phyloP scores from a whole-genome alignment of 2,113 vertebrate genomes.

The Pachycephala philippinensis region DNA sequence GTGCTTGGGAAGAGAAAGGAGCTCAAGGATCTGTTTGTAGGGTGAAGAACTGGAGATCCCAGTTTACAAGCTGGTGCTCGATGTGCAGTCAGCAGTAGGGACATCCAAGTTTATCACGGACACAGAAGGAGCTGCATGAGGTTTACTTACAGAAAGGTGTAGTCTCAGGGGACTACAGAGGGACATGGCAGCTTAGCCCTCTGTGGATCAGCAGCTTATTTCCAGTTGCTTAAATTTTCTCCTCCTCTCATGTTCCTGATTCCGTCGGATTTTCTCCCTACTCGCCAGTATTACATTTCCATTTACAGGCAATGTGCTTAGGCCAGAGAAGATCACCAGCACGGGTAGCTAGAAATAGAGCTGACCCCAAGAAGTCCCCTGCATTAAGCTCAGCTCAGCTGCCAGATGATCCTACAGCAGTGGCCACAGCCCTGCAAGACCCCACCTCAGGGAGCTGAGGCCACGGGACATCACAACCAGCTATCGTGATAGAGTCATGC shows the following conservation, averaged over 20 bases:
- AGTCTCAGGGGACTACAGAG: background rate
- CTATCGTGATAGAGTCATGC: accelerated
- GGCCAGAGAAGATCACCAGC: background rate
- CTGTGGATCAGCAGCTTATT: slow-evolving; percentile 44
- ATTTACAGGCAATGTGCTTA: background rate
- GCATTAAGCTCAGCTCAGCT: background rate
- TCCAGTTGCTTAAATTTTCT: slow-evolving; percentile 21
- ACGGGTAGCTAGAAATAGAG: background rate
- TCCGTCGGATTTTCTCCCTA: background rate
- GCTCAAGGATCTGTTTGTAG: background rate
- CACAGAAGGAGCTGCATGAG: background rate
- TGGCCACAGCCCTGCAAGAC: background rate
- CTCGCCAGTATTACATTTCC: background rate
- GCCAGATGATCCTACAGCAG: background rate
- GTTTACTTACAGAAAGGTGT: background rate
- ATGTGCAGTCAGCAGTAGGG: background rate
- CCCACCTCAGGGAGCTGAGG: background rate
- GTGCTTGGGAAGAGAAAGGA: accelerated
- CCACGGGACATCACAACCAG: background rate
- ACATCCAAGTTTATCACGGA: background rate
- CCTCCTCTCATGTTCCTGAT: slow-evolving; percentile 2
- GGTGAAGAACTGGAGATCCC: background rate
- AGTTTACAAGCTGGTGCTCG: accelerated
- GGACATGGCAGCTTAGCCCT: background rate
- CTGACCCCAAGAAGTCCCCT: background rate